Conservation (phyloP, 2,888 invertebrate species). For the Cacoxenus indagator region DNA sequence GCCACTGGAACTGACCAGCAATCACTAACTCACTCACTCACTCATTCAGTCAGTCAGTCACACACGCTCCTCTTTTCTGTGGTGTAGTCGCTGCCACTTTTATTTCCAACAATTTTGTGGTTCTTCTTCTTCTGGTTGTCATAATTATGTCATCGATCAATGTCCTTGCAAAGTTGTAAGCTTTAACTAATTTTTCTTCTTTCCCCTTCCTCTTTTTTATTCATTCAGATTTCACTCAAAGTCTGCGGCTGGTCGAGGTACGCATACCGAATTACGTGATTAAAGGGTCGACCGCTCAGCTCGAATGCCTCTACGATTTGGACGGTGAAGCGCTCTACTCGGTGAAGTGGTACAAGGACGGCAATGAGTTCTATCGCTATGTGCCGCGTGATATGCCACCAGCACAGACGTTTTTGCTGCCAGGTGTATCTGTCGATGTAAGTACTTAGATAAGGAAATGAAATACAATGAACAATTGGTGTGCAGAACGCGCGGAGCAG, state of each 20-base stretch:
- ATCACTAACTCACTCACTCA: conserved; percentile 1
- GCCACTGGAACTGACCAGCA: conserved; percentile 4
- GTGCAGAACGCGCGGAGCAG: background rate
- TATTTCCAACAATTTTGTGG: background rate
- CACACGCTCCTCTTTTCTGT: background rate
- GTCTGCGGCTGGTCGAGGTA: conserved; percentile 82
- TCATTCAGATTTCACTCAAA: conserved; percentile 71
- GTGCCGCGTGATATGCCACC: conserved; percentile 87
- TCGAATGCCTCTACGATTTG: conserved; percentile 87
- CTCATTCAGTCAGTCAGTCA: background rate
- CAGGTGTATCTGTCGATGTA: conserved; percentile 88
- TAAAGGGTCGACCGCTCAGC: conserved; percentile 80
- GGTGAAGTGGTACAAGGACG: conserved; percentile 94
- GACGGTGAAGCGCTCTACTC: conserved; percentile 87
- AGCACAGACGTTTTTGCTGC: conserved; percentile 81
- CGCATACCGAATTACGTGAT: conserved; percentile 87
- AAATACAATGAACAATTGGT: background rate
- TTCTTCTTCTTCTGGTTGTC: background rate
- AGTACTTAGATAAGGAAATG: conserved; percentile 70
- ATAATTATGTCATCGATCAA: conserved; percentile 44
- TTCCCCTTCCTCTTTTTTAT: conserved; percentile 19
- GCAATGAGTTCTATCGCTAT: conserved; percentile 89
- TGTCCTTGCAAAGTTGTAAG: conserved; percentile 15
- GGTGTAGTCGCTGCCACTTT: background rate
- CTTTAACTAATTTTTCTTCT: conserved; percentile 38